phyloP scores from a whole-genome alignment of 2,113 vertebrate species.

The Lampris megalopsis region DNA sequence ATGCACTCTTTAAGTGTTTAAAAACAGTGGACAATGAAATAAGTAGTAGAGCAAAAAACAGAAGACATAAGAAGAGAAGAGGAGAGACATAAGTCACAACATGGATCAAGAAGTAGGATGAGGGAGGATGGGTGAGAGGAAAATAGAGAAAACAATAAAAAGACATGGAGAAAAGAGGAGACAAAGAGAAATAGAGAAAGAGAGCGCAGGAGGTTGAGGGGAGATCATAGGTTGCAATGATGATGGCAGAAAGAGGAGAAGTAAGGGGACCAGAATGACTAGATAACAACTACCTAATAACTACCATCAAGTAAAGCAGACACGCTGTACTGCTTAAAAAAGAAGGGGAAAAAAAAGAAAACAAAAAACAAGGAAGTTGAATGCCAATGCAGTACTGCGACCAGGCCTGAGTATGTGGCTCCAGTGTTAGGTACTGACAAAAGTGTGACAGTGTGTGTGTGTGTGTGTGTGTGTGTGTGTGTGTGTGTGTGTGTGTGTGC shows the following conservation, averaged over 20 bases:
- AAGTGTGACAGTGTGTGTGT: neutral
- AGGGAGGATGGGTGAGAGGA: neutral
- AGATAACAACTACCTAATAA: conserved; percentile 23
- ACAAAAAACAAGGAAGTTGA: no score
- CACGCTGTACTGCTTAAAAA: neutral
- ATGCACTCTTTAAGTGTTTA: no score
- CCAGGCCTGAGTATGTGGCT: no score
- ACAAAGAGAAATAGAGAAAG: neutral
- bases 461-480: conserved; percentile 2
- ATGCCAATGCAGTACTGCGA: no score
- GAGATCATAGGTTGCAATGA: neutral
- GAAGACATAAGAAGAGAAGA: no score
- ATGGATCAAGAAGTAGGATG: no score
- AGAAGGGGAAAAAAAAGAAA: no score
- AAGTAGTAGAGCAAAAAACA: neutral
- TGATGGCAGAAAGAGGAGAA: neutral
- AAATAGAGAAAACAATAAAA: neutral
- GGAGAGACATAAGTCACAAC: neutral
- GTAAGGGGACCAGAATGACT: conserved; percentile 2
- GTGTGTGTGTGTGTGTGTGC: no score
- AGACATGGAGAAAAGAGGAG: neutral
- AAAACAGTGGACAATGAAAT: neutral
- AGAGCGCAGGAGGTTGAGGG: neutral
- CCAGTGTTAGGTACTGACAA: no score
- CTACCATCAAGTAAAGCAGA: conserved; percentile 33